Evolutionary conservation across 1,140 invertebrate genomes (phyloP).

Genomic region (Drosophila littoralis): DNA sequence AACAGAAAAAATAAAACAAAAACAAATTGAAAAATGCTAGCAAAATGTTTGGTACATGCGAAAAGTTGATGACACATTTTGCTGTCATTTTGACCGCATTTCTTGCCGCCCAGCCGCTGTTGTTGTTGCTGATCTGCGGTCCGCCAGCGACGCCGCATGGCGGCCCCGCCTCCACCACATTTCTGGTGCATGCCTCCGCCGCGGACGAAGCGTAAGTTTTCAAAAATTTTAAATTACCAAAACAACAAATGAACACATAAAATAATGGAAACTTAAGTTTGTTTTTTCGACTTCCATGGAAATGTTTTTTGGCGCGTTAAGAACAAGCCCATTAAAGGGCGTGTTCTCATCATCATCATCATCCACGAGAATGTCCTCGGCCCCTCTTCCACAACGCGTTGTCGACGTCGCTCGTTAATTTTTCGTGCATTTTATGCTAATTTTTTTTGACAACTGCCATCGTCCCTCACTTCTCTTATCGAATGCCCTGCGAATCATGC

Average conservation of each 20-base stretch:
- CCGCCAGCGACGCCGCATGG: conserved; percentile 60
- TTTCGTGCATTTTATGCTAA: conserved; percentile 79
- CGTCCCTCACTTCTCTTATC: conserved; percentile 43
- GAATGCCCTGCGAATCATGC: conserved; percentile 44
- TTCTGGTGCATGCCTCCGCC: conserved; percentile 72
- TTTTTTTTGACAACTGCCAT: conserved; percentile 64
- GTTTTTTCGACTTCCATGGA: not conserved
- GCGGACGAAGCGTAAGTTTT: conserved; percentile 83
- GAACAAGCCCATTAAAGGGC: conserved; percentile 70
- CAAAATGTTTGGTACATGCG: conserved; percentile 83
- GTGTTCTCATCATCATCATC: conserved; percentile 38
- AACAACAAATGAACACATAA: not conserved
- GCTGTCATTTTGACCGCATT: conserved; percentile 84
- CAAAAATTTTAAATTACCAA: not conserved
- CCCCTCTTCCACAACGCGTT: conserved; percentile 10
- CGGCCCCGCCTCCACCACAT: conserved; percentile 40
- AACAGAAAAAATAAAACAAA: conserved; percentile 50
- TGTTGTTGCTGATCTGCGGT: conserved; percentile 75
- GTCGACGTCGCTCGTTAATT: conserved; percentile 70
- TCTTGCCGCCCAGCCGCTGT: conserved; percentile 69
- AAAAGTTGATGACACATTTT: conserved; percentile 84
- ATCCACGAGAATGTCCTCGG: not conserved
- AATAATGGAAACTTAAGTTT: not conserved
- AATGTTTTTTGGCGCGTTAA: conserved; percentile 30
- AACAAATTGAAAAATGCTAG: conserved; percentile 77